Conservation (phyloP, 2,113 vertebrate genomes). For the Zapornia atra region DNA sequence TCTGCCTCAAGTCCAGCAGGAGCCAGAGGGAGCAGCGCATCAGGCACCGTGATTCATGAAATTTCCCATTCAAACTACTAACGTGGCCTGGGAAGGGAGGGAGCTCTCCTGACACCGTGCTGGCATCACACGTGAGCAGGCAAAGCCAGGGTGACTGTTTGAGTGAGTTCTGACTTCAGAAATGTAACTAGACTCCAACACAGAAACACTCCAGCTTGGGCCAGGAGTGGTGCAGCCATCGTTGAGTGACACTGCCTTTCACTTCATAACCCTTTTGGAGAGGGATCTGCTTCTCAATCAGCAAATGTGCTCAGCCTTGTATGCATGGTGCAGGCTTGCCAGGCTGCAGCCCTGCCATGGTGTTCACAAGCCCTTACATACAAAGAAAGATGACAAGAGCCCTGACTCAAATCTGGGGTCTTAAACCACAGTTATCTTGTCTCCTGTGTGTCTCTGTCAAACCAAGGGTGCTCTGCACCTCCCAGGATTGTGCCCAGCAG, state of each 20-base stretch:
- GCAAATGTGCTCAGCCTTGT: not conserved
- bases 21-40: not conserved
- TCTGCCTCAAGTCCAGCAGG: not conserved
- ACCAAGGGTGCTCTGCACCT: not conserved
- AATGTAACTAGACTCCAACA: rapidly evolving
- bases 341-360: not conserved
- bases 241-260: not conserved
- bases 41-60: not conserved
- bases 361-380: not conserved
- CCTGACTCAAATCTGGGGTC: not conserved
- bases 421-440: not conserved
- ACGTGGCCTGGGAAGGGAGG: not conserved
- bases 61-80: not conserved
- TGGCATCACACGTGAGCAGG: not conserved
- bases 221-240: not conserved
- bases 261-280: not conserved
- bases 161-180: not conserved
- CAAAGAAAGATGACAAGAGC: not conserved
- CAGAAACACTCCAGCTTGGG: not conserved
- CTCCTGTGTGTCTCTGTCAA: not conserved
- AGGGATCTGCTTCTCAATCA: not conserved
- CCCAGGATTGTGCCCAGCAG: not conserved
- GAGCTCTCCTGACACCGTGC: not conserved
- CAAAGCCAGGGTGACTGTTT: not conserved
- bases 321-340: not conserved